Percentiles rank a stretch among this genome's conserved stretches.
Evolutionary conservation across 2,797 vertebrate genomes (phyloP).

Genomic region (Acipenser oxyrinchus): DNA sequence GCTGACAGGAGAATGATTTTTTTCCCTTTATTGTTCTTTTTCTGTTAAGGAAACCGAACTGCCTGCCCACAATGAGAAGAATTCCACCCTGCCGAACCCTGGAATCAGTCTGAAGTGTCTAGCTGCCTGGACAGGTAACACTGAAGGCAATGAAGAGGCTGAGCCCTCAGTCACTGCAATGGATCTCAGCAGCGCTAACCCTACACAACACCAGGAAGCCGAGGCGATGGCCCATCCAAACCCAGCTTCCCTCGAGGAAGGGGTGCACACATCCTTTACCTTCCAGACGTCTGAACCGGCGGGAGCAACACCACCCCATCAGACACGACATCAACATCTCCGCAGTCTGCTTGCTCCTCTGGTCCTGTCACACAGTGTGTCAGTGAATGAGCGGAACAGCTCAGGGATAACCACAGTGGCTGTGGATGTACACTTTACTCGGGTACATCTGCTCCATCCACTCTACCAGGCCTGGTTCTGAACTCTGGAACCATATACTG

Average conservation of each 20-base stretch:
- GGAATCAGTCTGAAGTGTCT: conserved; percentile 50
- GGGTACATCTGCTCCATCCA: conserved; percentile 31
- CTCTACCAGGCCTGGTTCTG: conserved; percentile 10
- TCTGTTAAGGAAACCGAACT: conserved; percentile 41
- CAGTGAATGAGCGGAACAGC: conserved; percentile 22
- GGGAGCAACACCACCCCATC: conserved; percentile 29
- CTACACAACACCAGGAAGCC: conserved; percentile 34
- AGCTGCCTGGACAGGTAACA: conserved; percentile 46
- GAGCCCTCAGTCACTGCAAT: conserved; percentile 17
- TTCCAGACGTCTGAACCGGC: conserved; percentile 39
- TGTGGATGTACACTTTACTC: conserved; percentile 60
- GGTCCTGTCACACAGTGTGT: conserved; percentile 53
- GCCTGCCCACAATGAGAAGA: conserved; percentile 44
- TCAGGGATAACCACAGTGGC: conserved; percentile 51
- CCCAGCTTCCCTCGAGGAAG: conserved; percentile 32
- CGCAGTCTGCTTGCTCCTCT: conserved; percentile 43
- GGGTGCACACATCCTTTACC: conserved; percentile 52
- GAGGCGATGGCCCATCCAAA: conserved; percentile 34
- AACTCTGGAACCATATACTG: background rate
- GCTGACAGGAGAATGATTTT: too few species aligned
- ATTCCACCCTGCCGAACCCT: conserved; percentile 41
- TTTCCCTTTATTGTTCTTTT: background rate
- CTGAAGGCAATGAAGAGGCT: background rate
- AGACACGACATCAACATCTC: conserved; percentile 60
- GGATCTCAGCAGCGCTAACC: conserved; percentile 26